Percentiles rank a stretch among this genome's conserved stretches.
Evolutionary conservation across 2,797 vertebrate genomes (phyloP).

Genomic region (Lepus townsendii): DNA sequence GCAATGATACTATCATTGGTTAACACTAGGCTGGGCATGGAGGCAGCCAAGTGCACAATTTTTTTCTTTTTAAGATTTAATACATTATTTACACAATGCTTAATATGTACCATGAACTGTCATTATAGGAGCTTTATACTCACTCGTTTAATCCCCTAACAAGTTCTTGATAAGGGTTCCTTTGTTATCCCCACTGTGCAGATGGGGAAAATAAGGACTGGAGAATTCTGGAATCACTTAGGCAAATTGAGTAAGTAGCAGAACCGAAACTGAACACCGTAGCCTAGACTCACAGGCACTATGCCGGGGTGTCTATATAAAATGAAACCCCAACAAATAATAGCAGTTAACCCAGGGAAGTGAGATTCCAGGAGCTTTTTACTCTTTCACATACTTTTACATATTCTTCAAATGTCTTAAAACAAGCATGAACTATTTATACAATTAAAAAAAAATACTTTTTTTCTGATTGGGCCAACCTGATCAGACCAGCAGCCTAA

Average conservation of each 20-base stretch:
- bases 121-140: slow-evolving; percentile 9
- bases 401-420: slow-evolving; percentile 25
- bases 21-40: not conserved
- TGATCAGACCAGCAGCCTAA: not conserved
- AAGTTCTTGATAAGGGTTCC: not conserved
- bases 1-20: not conserved
- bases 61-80: not conserved
- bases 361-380: not conserved
- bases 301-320: not conserved
- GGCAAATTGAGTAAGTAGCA: not conserved
- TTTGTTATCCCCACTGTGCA: not conserved
- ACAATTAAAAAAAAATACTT: not conserved
- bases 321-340: not conserved
- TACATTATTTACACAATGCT: not conserved
- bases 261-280: not conserved
- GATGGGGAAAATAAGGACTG: not conserved
- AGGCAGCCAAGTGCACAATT: not conserved
- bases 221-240: not conserved
- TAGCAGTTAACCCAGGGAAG: not conserved
- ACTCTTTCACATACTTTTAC: not conserved
- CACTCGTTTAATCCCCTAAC: not conserved
- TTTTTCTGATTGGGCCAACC: not conserved
- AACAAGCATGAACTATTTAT: not conserved
- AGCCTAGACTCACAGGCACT: not conserved
- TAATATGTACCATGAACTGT: not conserved